These are phyloP conservation scores for Zenarchopterus dispar DNA, from an alignment of 2,797 vertebrate genomes.

Conservation along the genomic window DNA sequence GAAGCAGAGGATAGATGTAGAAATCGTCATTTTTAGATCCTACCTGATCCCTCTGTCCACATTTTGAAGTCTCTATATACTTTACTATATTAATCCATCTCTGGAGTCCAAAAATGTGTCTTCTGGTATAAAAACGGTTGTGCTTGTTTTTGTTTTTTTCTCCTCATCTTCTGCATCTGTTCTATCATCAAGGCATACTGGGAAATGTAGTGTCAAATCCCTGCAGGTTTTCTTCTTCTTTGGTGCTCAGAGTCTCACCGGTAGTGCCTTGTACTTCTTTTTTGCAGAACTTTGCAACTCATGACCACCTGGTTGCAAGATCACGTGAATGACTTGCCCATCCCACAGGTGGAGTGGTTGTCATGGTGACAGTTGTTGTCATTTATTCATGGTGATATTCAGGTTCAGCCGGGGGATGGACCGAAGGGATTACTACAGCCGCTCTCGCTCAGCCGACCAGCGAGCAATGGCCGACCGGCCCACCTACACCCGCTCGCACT, in stretches of 20 bases:
- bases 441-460: conserved; percentile 94
- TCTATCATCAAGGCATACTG: not conserved
- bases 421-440: conserved; percentile 91
- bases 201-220: conserved; percentile 5
- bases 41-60: not conserved
- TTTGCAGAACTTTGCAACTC: conserved; percentile 57
- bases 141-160: not conserved
- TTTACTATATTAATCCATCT: not conserved
- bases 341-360: conserved; percentile 83
- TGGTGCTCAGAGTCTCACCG: conserved; percentile 1
- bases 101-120: not conserved
- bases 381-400: conserved; percentile 82
- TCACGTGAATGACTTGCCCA: conserved; percentile 68
- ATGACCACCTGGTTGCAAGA: too few species aligned
- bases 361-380: conserved; percentile 17
- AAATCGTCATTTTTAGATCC: not conserved
- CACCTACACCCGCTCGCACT: conserved; percentile 87
- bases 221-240: conserved; percentile 2
- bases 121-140: not conserved
- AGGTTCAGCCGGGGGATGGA: conserved; percentile 91
- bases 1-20: not conserved
- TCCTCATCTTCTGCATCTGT: not conserved
- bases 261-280: conserved; percentile 25
- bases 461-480: conserved; percentile 89
- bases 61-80: not conserved